phyloP scores from a whole-genome alignment of 2,888 invertebrate species.

The Synergus itoensis region DNA sequence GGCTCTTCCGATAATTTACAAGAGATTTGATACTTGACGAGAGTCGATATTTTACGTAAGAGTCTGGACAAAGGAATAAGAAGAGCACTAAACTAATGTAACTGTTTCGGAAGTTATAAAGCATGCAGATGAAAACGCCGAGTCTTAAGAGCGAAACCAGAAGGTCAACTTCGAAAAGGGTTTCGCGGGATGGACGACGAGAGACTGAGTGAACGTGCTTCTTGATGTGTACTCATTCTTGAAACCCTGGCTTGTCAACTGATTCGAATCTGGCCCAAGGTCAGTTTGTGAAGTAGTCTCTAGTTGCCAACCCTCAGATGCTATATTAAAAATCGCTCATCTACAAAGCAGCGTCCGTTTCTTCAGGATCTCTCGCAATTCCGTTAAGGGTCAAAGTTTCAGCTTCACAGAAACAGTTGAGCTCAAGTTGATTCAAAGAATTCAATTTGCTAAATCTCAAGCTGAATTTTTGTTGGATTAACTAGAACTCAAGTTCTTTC shows the following conservation, averaged over 20 bases:
- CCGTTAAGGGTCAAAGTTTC: slow-evolving; percentile 15
- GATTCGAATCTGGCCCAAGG: slow-evolving; percentile 69
- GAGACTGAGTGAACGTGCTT: slow-evolving; percentile 46
- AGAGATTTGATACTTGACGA: background rate
- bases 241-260: slow-evolving; percentile 56
- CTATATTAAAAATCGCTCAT: slow-evolving; percentile 37
- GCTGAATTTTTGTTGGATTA: background rate
- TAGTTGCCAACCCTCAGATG: slow-evolving; percentile 41
- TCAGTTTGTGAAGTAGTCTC: slow-evolving; percentile 66
- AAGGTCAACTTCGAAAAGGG: slow-evolving; percentile 52
- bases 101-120: slow-evolving; percentile 39
- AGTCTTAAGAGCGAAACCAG: slow-evolving; percentile 57
- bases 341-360: slow-evolving; percentile 19
- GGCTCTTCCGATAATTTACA: slow-evolving; percentile 1
- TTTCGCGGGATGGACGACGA: slow-evolving; percentile 56
- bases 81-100: slow-evolving; percentile 26
- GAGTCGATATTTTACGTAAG: slow-evolving; percentile 11
- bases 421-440: background rate
- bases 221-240: slow-evolving; percentile 44
- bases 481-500: background rate
- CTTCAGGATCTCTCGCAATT: slow-evolving; percentile 26
- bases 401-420: slow-evolving; percentile 8
- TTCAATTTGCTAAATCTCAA: background rate
- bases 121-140: slow-evolving; percentile 48
- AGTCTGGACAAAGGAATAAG: slow-evolving; percentile 16